Evolutionary conservation across 2,797 vertebrate species (phyloP), one percentile per base, ranked within the genome.

Genomic region (Xiphophorus birchmanni): DNA sequence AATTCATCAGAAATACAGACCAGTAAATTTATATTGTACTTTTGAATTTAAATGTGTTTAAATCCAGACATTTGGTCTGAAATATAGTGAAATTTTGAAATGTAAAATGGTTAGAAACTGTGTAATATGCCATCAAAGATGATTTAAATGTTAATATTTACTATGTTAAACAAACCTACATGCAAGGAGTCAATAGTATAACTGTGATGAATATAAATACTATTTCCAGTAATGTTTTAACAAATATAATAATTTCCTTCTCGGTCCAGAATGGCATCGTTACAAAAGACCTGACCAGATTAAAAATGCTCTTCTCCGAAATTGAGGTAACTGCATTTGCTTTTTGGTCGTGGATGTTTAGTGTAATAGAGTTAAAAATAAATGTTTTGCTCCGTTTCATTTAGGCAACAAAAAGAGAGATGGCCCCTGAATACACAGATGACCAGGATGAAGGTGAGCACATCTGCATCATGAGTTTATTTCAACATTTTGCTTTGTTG

Each of bases 281-380:
- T 89, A 96, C 98, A 87, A 99, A 99, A 95, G 99, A 99, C 95
- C 95, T 99, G 94, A 97, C 96, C 81, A 96, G 97, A 92, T 95
- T 99, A 91, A 99, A 98, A 97, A 97, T 96, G 90, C 97, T 99
- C 88, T 97, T 99, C 88, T 96, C 97, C 90, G 97, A 99, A 96
- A 98, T 98, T 73, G 97, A 99, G 97, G 98, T 99, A 95, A 95
- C 95, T 88, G 75, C 63, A 37, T 65, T 1, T 23, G 44, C 18
- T 56, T 73, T 11, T 58, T 21, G 1, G 7, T 73, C 52, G 11
- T 8, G 50, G 45, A 26, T 73, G 11, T 44, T 29, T 17, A 60
- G 63, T 84, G 76, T 48, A 21, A n/a, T 26, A 4, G 52, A 76
- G 45, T 74, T 76, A 69, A 21, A 79, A 21, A 47, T 13, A 54